phyloP scores from a whole-genome alignment of 2,113 vertebrate species.

The Lycocorax pyrrhopterus region DNA sequence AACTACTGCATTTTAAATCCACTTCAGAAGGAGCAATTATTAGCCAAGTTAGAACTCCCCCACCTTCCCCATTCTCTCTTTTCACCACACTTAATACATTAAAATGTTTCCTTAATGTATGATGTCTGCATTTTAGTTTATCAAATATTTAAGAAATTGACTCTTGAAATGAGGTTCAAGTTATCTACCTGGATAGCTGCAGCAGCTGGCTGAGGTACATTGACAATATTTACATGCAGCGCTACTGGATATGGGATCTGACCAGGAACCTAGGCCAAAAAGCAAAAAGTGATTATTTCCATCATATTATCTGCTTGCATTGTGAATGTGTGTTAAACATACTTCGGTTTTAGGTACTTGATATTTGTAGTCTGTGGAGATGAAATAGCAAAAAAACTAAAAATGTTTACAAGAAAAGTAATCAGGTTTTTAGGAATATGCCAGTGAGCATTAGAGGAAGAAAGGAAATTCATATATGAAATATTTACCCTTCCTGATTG shows the following conservation, averaged over 20 bases:
- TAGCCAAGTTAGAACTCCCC: not conserved
- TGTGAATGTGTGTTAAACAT: not conserved
- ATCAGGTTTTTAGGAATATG: not conserved
- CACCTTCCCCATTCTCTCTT: constrained; percentile 18
- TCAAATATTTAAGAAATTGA: not conserved
- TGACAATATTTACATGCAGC: constrained; percentile 91
- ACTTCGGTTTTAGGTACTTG: not conserved
- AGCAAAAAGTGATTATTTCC: constrained; percentile 39
- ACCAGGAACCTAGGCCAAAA: constrained; percentile 68
- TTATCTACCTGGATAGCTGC: constrained; percentile 91
- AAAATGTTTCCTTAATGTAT: not conserved
- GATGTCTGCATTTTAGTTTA: not conserved
- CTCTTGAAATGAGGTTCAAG: constrained; percentile 28
- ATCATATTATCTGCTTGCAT: not conserved
- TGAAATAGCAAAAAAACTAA: not conserved
- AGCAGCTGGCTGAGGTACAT: constrained; percentile 91
- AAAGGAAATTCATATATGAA: not conserved
- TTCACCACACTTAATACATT: not conserved
- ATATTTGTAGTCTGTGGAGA: not conserved
- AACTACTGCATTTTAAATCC: not conserved
- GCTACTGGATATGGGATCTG: constrained; percentile 89
- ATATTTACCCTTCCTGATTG: not conserved
- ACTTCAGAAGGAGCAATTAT: not conserved
- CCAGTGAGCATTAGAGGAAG: not conserved
- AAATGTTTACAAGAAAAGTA: not conserved